Evolutionary conservation across 2,888 invertebrate genomes (phyloP).

Genomic region (Pyrgus malvae): DNA sequence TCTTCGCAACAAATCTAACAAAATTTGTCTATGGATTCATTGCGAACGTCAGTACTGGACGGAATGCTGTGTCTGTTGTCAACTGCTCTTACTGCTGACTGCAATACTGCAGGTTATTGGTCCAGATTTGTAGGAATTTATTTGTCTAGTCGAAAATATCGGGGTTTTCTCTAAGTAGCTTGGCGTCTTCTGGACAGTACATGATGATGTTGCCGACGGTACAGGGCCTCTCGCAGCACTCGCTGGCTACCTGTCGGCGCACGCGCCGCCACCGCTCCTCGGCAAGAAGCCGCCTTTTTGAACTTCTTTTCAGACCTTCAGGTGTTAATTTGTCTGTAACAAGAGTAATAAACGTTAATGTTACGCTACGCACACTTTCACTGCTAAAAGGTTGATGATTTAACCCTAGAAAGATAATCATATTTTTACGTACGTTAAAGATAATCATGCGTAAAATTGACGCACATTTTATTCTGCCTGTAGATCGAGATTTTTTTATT

Average conservation of each 20-base stretch:
- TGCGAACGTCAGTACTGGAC: constrained; percentile 16
- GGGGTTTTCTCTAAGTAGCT: constrained; percentile 55
- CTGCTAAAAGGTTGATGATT: too few relatives aligned
- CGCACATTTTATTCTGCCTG: too few relatives aligned
- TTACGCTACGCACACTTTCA: too few relatives aligned
- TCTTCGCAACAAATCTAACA: constrained; percentile 19
- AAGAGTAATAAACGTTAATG: too few relatives aligned
- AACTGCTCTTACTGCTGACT: not conserved
- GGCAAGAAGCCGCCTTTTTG: constrained; percentile 43
- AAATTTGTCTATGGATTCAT: constrained; percentile 24
- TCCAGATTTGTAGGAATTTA: not conserved
- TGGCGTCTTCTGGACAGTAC: constrained; percentile 63
- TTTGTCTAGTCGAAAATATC: constrained; percentile 49
- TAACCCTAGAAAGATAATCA: too few relatives aligned
- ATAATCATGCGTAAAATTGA: too few relatives aligned
- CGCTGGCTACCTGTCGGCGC: constrained; percentile 59
- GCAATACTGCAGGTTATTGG: not conserved
- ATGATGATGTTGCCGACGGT: constrained; percentile 59
- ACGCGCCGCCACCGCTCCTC: constrained; percentile 52
- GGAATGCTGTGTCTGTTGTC: not conserved
- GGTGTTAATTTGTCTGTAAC: constrained; percentile 62
- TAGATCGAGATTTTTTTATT: too few relatives aligned
- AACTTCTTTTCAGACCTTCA: constrained; percentile 48
- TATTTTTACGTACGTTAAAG: too few relatives aligned
- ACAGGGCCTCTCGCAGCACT: constrained; percentile 63